Conservation (phyloP, 2,888 invertebrate genomes). For the Fragum whitleyi region DNA sequence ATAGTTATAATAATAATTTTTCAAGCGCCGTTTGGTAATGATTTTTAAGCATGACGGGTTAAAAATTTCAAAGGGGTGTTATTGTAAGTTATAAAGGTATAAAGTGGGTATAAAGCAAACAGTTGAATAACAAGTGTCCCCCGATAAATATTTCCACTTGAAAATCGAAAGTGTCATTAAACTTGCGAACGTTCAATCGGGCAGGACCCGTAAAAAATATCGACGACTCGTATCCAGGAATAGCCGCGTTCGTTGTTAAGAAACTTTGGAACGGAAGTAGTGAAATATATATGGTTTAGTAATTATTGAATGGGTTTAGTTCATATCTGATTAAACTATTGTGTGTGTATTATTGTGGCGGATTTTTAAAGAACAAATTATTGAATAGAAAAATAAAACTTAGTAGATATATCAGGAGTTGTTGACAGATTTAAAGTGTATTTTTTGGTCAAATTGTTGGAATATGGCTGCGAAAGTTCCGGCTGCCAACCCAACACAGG, state of each 20-base stretch:
- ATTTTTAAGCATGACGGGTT: too few relatives aligned
- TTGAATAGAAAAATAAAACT: neutral
- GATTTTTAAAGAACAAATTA: slow-evolving; percentile 5
- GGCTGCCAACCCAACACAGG: slow-evolving; percentile 25
- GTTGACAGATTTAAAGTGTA: neutral
- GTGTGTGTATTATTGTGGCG: slow-evolving; percentile 14
- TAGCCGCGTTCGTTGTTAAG: slow-evolving; percentile 14
- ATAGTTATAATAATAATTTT: too few relatives aligned
- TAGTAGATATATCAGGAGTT: neutral
- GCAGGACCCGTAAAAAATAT: slow-evolving; percentile 2
- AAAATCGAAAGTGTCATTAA: slow-evolving; percentile 23
- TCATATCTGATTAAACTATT: slow-evolving; percentile 17
- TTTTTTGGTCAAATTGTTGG: neutral
- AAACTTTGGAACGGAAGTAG: slow-evolving; percentile 27
- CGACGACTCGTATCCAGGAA: slow-evolving; percentile 17
- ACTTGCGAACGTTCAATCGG: neutral
- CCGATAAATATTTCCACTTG: slow-evolving; percentile 15
- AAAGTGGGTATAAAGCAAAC: neutral
- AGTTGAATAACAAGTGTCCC: slow-evolving; percentile 11
- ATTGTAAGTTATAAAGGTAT: neutral
- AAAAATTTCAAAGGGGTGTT: neutral
- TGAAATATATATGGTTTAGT: slow-evolving; percentile 23
- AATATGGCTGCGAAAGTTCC: slow-evolving; percentile 20
- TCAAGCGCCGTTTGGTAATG: too few relatives aligned
- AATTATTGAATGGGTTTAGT: slow-evolving; percentile 12